Percentiles rank a stretch among this genome's conserved stretches.
These are phyloP conservation scores for Agapostemon virescens DNA, from an alignment of 2,888 invertebrate genomes.

Conservation along the genomic window DNA sequence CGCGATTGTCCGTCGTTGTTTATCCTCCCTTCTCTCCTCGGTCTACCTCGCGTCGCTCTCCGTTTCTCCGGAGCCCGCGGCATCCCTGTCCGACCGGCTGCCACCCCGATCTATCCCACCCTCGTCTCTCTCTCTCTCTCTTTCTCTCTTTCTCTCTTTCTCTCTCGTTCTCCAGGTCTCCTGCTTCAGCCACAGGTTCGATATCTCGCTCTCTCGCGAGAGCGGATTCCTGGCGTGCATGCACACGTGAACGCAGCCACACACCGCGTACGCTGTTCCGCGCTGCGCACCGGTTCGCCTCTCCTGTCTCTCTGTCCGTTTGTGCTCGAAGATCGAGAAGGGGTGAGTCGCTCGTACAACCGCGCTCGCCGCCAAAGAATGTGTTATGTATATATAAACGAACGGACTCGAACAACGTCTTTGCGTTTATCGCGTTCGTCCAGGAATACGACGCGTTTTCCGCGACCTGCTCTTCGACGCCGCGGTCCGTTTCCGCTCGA, in stretches of 20 bases:
- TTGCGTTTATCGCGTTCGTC: constrained; percentile 64
- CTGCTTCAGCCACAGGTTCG: neutral
- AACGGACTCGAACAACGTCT: constrained; percentile 47
- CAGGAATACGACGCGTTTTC: constrained; percentile 61
- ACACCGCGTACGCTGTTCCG: neutral
- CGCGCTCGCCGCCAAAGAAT: constrained; percentile 55
- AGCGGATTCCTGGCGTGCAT: constrained; percentile 40
- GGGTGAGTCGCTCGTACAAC: constrained; percentile 42
- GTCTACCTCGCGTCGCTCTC: neutral
- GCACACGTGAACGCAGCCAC: constrained; percentile 14
- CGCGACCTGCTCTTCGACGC: neutral
- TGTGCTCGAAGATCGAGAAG: constrained; percentile 3
- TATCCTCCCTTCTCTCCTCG: constrained; percentile 15
- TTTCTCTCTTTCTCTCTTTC: neutral
- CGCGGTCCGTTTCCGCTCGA: neutral
- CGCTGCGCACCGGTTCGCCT: constrained; percentile 2
- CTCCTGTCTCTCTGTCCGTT: constrained; percentile 33
- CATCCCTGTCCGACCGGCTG: constrained; percentile 22
- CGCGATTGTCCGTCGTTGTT: constrained; percentile 32
- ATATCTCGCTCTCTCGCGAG: constrained; percentile 26
- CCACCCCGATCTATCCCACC: no score
- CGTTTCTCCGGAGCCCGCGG: neutral
- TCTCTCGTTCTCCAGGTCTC: constrained; percentile 32
- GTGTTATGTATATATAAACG: constrained; percentile 61
- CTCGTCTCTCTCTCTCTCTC: neutral